Evolutionary conservation across 2,888 invertebrate species (phyloP), one percentile per base, ranked within the genome.

Genomic region (Drosophila neutralis): DNA sequence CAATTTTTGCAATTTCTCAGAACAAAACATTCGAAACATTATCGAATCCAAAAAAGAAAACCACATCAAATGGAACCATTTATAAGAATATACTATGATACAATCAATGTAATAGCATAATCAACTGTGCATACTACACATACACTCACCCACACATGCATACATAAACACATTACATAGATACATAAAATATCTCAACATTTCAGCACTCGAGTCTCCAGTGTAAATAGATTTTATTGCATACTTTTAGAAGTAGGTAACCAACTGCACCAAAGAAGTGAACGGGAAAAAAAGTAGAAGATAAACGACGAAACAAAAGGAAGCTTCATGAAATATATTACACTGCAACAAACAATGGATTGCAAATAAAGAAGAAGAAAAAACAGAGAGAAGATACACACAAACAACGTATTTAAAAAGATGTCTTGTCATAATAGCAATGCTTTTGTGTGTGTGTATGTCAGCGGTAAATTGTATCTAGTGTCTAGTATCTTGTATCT

Each of bases 161-260:
- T 10, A 48, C 33, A 53, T 18, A 18, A 18, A 66, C 7, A 53
- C 27, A 56, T 24, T n/a, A 24, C 51, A 71, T 29, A 29, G 10
- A 53, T 40, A 63, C 59, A 77, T 38, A 40, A 48, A 57, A 67
- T 56, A 63, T 71, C 68, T 45, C 49, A 65, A 57, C 71, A 76
- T 76, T 80, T 54, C 67, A 59, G 87, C 85, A 90, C 87, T 70
- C 69, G 31, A 63, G 69, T 73, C 62, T 85, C 76, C 86, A 90
- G 67, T 87, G 91, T 87, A 87, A 29, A 87, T 91, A 87, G 83
- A 90, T 88, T 88, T 88, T 88, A 88, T 77, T 78, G 83, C 87
- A 83, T 86, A 91, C 79, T 83, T 70, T 75, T 81, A 90, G 73
- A 56, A 66, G 61, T 72, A 73, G 71, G 59, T 61, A 59, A 83